Base-by-base conservation (phyloP, 2,113 vertebrate species). In the Istiophorus platypterus region DNA sequence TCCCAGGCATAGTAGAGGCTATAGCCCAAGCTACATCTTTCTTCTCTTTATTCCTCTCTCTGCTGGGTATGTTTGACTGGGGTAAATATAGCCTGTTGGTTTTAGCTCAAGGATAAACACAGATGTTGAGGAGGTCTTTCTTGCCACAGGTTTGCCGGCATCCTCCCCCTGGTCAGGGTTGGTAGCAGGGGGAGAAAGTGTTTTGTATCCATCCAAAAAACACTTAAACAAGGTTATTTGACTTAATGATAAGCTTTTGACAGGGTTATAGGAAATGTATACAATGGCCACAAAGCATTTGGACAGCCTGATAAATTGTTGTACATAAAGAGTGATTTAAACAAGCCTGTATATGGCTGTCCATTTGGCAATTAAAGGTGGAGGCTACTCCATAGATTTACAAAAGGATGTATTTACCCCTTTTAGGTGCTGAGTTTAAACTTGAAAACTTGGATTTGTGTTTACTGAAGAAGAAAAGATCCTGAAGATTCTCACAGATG, bases 11-110 rank as follows among this genome's bases (percentile, higher is more conserved):
- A 42, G 47, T 66, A 24, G 22, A 76, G 45, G 31, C 74, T 54
- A n/a, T 2, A 68, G 77, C 72, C 51, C 17, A 14, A 51, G 74
- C 82, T 76, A 12, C 65, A 31, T 81, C 75, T 70, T 62, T 80
- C 58, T 78, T 66, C 76, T 80, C 67, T 78, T 57, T 62, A 69
- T 62, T 89, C 41, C 58, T 82, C 72, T 75, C 69, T 82, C 61
- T 82, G 68, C 80, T 69, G 83, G 86, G 80, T 81, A 79, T 91
- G 91, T 94, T 94, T 93, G 92, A 89, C 93, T 58, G 59, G 83
- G 76, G 91, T 96, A 96, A 96, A 95, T 96, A 96, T 95, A 95
- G 94, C 86, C 83, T 91, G 92, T 94, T 94, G 94, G 93, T 93
- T 95, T 95, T 88, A 92, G 90, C 92, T 76, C 42, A 87, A 93